Evolutionary conservation across 2,888 invertebrate genomes (phyloP), one percentile per base, ranked within the genome.

Genomic region (Spatulosminthurus flaviceps): DNA sequence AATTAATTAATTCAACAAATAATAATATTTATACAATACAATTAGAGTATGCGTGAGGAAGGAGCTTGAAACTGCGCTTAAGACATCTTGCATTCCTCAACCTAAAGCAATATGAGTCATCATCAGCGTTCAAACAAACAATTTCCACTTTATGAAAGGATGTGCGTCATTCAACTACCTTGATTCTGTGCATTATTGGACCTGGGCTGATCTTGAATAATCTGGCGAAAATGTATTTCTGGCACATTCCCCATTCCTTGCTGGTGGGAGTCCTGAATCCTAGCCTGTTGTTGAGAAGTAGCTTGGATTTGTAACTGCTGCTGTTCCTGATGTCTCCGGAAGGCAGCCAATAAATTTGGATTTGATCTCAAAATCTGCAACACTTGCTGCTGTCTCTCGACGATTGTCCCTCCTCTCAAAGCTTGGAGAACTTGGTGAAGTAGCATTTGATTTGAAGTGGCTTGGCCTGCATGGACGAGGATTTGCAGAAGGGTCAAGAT

Each of bases 261-360:
- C 72, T 81, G 83, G 26, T 90, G 90, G 85, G 90, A 89, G 84
- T 88, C 90, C 88, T 90, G 90, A 86, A 88, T 89, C 76, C 88
- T 88, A 74, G 88, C 87, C 85, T 89, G 89, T 85, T 90, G 90
- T 85, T 86, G 86, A 43, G 82, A 82, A 21, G 82, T 82, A 29
- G 71, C 73, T 66, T 82, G 82, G 22, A 82, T 82, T 43, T 83
- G 84, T 41, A 83, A 82, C 43, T 84, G 88, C 81, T 88, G 86
- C 82, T 87, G 86, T 80, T 93, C 92, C 87, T 94, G 90, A 88
- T 95, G 95, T 87, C 96, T 95, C 84, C 97, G 94, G 87, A 96
- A 96, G 77, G 96, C 95, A 78, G 96, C 95, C 95, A 97, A 97
- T 70, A 98, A 90, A 86, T 95, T 95, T 60, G 97, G 97, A 89